Base-by-base conservation (phyloP, 2,888 invertebrate genomes). In the Cantharis flavilabris region DNA sequence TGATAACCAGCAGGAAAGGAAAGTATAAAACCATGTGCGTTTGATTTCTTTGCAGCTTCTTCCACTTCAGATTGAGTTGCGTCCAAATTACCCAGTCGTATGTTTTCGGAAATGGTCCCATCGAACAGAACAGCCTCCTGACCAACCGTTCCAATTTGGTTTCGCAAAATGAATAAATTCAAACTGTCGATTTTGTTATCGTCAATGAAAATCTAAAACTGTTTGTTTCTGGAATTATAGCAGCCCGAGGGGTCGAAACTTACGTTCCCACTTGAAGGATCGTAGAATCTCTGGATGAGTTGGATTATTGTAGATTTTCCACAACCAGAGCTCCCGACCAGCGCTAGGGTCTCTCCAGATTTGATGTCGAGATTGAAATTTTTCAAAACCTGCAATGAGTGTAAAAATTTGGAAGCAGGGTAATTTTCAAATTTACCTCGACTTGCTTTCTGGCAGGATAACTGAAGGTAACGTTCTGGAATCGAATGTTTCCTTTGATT, bases 111-210 rank as follows among this genome's bases (percentile, higher is more conserved):
- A 62, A 98, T 94, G 0, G 94, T 94, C 33, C 94, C 93, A 80
- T 94, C 95, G 86, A 98, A 98, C 10, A 98, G 90, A 5, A 97
- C 92, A 0, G 95, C 97, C 86, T 98, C 97, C 89, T 98, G 98
- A 0, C 96, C 95, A 1, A 98, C 97, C 9, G 97, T 92, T 0
- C 97, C 97, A 76, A 98, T 94, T 83, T 95, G 93, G n/a, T 90
- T 90, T 33, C 98, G 91, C 28, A 96, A 87, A 94, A 95, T 95
- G 14, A 92, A 91, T 3, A 97, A 90, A 82, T 97, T 95, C n/a
- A 97, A 87, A 62, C 93, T 90, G 79, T 91, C 91, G 0, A 97
- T 89, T 83, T 96, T 91, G 62, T 90, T 87, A 0, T 92, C 93
- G 84, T 96, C 96, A 4, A 96, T 85, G 4, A 85, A 83, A 3